These are phyloP conservation scores for Caenorhabditis macrosperma DNA, from an alignment of 2,888 invertebrate species.

Conservation along the genomic window DNA sequence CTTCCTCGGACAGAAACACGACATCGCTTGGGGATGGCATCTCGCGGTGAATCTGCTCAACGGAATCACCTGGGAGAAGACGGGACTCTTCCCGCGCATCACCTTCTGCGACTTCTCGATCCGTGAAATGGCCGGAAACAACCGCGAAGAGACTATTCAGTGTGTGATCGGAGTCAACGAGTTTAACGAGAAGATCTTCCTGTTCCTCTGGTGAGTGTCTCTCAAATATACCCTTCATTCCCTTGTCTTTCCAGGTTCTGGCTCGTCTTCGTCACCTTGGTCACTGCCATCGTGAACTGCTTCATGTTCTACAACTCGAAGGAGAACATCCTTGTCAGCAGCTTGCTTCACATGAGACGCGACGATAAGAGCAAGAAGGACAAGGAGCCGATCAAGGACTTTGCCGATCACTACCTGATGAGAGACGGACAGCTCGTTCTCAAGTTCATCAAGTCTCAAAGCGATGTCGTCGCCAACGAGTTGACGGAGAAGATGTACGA, in stretches of 20 bases:
- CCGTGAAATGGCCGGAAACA: conserved; percentile 33
- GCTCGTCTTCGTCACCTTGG: conserved; percentile 81
- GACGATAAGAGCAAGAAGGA: neutral
- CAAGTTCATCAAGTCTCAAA: conserved; percentile 33
- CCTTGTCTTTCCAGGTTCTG: conserved; percentile 77
- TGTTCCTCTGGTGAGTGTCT: conserved; percentile 44
- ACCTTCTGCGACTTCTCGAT: conserved; percentile 44
- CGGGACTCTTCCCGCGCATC: conserved; percentile 61
- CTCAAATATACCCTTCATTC: conserved; percentile 73
- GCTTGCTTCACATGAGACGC: neutral
- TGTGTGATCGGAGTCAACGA: conserved; percentile 57
- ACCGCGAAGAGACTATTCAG: conserved; percentile 32
- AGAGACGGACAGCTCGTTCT: conserved; percentile 40
- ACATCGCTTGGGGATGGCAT: conserved; percentile 73
- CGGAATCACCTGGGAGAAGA: conserved; percentile 57
- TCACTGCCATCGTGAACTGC: conserved; percentile 81
- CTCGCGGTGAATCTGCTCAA: conserved; percentile 25
- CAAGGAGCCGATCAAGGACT: conserved; percentile 11
- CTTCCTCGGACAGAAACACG: conserved; percentile 75
- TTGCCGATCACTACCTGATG: conserved; percentile 18
- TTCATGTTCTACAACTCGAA: conserved; percentile 79
- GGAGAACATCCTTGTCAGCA: neutral
- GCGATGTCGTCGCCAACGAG: conserved; percentile 47
- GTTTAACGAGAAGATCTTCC: conserved; percentile 75
- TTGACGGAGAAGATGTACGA: conserved; percentile 16